Conservation (phyloP, 2,113 vertebrate species). For the Xyrauchen texanus region DNA sequence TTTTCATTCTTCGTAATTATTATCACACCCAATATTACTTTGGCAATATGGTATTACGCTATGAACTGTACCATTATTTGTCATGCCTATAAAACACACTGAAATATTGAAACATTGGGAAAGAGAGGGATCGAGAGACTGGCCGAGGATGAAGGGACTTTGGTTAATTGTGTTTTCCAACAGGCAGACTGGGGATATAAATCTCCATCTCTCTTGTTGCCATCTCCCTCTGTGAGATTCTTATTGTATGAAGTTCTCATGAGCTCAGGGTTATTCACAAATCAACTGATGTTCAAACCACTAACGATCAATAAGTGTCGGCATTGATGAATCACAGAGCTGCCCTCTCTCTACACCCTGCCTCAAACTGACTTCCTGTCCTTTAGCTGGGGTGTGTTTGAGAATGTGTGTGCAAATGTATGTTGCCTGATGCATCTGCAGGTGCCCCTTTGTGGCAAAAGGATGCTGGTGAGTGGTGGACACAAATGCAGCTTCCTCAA, state of each 20-base stretch:
- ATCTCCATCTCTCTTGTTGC: slow-evolving; percentile 26
- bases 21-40: neutral
- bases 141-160: neutral
- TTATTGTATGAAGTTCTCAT: slow-evolving; percentile 15
- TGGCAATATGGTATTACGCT: neutral
- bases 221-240: slow-evolving; percentile 12
- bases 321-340: slow-evolving; percentile 15
- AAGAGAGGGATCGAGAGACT: neutral
- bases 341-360: neutral
- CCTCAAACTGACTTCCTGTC: neutral
- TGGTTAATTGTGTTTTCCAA: slow-evolving; percentile 15
- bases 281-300: slow-evolving; percentile 28
- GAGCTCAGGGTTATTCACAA: slow-evolving; percentile 10
- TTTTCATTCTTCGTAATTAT: neutral
- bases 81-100: slow-evolving; percentile 1
- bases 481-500: slow-evolving; percentile 74
- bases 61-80: neutral
- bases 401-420: slow-evolving; percentile 33
- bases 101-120: neutral
- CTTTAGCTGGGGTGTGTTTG: neutral
- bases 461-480: slow-evolving; percentile 41
- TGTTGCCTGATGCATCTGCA: slow-evolving; percentile 34
- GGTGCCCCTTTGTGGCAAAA: slow-evolving; percentile 44
- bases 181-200: slow-evolving; percentile 32
- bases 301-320: slow-evolving; percentile 29